Evolutionary conservation across 2,888 invertebrate genomes (phyloP), one percentile per base, ranked within the genome.

Genomic region (Anarsia innoxiella): DNA sequence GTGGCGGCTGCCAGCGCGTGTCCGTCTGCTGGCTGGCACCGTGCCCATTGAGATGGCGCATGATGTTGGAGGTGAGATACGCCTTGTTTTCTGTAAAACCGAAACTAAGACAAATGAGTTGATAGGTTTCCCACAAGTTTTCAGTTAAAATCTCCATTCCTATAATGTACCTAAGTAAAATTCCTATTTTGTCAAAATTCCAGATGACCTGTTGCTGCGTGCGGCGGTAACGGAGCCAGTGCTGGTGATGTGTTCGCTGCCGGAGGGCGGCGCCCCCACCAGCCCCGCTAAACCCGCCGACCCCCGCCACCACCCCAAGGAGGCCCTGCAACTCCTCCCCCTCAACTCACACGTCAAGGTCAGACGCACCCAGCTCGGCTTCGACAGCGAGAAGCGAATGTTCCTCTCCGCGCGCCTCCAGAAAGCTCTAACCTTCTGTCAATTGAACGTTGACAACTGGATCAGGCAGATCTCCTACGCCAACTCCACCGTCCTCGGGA

Each of bases 381-480:
- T 87, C 57, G 88, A 88, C 46, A 87, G 85, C 42, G 89, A 90
- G 52, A 88, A 87, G 50, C 72, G 88, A 40, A 85, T 89, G 66
- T 88, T 89, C 66, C 87, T 89, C 64, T 88, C 89, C 45, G 87
- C 89, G 44, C 83, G 88, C 46, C 86, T 89, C 44, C 89, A 89
- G 59, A 87, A 87, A 67, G 89, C 90, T 54, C 77, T 90, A 59
- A 86, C 88, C 51, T 89, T 87, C 77, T 90, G 90, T 77, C 88
- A 88, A 72, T 82, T 86, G 32, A 88, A 88, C 60, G 87, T 88
- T 67, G 88, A 88, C 75, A 86, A 80, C 71, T 88, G 88, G 88
- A 88, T 88, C 70, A 82, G 88, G 68, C 88, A 88, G 72, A 88
- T 88, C 60, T 85, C 85, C 43, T 86, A 86, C 63, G 84, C 84